Evolutionary conservation across 2,888 invertebrate species (phyloP), one percentile per base, ranked within the genome.

Genomic region (Bursaphelenchus okinawaensis): DNA sequence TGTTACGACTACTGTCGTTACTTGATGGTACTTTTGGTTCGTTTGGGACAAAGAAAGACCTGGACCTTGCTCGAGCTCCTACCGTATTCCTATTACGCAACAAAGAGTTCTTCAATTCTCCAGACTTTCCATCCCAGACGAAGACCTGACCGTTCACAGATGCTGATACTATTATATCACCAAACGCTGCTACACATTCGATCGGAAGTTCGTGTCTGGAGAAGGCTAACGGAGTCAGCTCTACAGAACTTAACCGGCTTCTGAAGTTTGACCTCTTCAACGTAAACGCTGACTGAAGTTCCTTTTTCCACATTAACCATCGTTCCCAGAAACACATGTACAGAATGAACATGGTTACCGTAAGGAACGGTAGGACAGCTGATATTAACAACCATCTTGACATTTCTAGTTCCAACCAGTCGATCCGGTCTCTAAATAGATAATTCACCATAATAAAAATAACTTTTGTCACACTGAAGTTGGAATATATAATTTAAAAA

Each of bases 381-480:
- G 75, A 79, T 4, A 75, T 64, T 0, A 76, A 72, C 51, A 81
- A 55, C 60, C 78, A 75, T 26, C 77, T 59, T 19, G 71, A 71
- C 65, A 80, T 68, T 63, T 80, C 80, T 58, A 66, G 68, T 63
- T 81, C 80, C 24, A 81, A 69, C 77, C 76, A 81, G 55, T 74
- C 74, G 23, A 80, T 75, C 8, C 77, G 67, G 9, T 69, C 72
- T 29, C 73, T 76, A 6, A 56, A 56, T 19, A 28, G 28, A 7
- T 27, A 31, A 19, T 56, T 56, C 29, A 9, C 20, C 57, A 20
- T 56, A n/a, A n/a, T n/a, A n/a, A n/a, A 40, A 40, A 40, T 40
- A n/a, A n/a, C n/a, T n/a, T n/a, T n/a, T n/a, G n/a, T n/a, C n/a
- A n/a, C n/a, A n/a, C n/a, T n/a, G n/a, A n/a, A n/a, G n/a, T n/a